These are phyloP conservation scores for Sceloporus tristichus DNA, from an alignment of 2,113 vertebrate species.

Conservation along the genomic window DNA sequence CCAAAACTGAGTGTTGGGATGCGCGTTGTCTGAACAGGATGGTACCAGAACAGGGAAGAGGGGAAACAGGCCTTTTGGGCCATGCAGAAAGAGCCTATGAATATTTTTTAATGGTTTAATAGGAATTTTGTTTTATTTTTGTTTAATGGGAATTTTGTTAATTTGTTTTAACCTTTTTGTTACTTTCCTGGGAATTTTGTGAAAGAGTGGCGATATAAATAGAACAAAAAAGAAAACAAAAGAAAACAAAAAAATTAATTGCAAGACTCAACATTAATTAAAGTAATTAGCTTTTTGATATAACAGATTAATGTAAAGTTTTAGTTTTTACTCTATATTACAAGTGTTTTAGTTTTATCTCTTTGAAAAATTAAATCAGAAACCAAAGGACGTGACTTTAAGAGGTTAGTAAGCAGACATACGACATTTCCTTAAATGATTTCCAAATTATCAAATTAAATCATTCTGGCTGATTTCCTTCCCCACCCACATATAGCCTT, in stretches of 20 bases:
- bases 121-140: background rate
- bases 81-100: too few relatives aligned
- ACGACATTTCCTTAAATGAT: background rate
- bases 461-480: conserved; percentile 9
- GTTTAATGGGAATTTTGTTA: background rate
- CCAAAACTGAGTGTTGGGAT: too few relatives aligned
- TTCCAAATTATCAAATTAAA: conserved; percentile 46
- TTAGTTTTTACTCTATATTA: background rate
- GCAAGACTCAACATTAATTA: background rate
- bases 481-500: background rate
- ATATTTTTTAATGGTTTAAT: background rate
- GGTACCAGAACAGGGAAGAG: too few relatives aligned
- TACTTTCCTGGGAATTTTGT: background rate
- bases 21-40: too few relatives aligned
- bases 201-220: background rate
- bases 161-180: background rate
- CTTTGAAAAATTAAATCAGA: conserved; percentile 31
- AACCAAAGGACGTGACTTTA: background rate
- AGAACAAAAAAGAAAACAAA: background rate
- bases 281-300: background rate
- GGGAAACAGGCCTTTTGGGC: too few relatives aligned
- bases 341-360: conserved; percentile 13
- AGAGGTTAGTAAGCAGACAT: conserved; percentile 32
- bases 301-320: background rate
- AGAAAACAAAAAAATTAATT: background rate